These are phyloP conservation scores for Sebastolobus alascanus DNA, from an alignment of 2,797 vertebrate genomes.

Conservation along the genomic window DNA sequence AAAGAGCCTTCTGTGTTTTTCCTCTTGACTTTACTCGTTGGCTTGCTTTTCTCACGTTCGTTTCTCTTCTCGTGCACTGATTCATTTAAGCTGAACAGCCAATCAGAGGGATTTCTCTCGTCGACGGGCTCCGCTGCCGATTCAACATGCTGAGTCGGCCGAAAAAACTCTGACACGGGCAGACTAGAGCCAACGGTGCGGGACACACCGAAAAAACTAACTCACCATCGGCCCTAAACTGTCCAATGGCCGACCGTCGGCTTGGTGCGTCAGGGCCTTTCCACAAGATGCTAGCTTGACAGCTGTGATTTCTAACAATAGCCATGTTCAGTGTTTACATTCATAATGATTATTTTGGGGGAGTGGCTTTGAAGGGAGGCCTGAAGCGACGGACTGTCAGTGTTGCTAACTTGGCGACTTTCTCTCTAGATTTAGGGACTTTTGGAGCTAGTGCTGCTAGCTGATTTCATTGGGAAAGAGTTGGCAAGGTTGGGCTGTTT, in stretches of 20 bases:
- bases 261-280: background rate
- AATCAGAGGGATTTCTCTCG: background rate
- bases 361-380: background rate
- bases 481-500: background rate
- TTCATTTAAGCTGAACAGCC: background rate
- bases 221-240: no score
- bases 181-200: fast-evolving
- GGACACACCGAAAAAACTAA: no score
- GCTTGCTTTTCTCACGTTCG: background rate
- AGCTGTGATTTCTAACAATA: no score
- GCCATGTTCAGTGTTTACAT: no score
- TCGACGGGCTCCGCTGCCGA: background rate
- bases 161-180: fast-evolving
- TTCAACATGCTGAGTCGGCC: background rate
- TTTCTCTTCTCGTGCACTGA: background rate
- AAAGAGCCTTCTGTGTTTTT: background rate
- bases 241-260: fast-evolving
- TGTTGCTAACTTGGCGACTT: background rate
- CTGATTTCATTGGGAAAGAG: background rate
- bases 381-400: background rate
- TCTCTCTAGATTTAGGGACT: background rate
- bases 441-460: background rate
- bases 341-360: no score
- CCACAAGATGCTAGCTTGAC: background rate
- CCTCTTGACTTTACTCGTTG: background rate